Evolutionary conservation across 2,888 invertebrate species (phyloP).

Genomic region (Ormia ochracea): DNA sequence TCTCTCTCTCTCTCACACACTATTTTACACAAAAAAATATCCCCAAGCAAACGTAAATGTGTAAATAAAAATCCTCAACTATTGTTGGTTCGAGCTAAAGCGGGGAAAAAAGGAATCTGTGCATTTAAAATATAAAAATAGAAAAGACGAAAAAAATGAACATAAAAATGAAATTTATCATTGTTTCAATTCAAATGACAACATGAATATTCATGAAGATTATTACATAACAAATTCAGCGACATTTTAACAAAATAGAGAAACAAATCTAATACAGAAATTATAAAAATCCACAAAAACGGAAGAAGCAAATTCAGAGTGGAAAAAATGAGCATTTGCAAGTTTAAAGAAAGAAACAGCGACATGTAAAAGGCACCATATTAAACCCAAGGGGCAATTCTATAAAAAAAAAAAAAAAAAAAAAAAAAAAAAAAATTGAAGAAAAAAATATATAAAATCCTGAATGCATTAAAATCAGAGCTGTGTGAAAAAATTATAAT

Average conservation of each 20-base stretch:
- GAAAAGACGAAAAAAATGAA: slow-evolving; percentile 9
- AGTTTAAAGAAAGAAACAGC: not conserved
- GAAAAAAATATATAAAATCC: not conserved
- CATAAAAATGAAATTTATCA: slow-evolving; percentile 58
- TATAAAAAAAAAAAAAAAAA: slow-evolving; percentile 9
- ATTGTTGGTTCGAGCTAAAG: slow-evolving; percentile 4
- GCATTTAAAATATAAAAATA: slow-evolving; percentile 29
- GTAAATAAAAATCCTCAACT: not conserved
- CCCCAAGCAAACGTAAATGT: not conserved
- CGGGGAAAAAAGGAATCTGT: slow-evolving; percentile 34
- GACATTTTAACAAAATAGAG: slow-evolving; percentile 43
- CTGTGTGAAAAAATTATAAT: no score
- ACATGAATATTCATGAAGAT: slow-evolving; percentile 61
- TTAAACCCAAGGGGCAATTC: slow-evolving; percentile 52
- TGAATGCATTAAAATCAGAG: no score
- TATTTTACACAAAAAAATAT: slow-evolving; percentile 1
- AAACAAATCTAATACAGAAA: slow-evolving; percentile 35
- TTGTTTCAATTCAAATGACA: slow-evolving; percentile 62
- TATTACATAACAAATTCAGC: slow-evolving; percentile 62
- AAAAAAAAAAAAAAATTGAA: not conserved
- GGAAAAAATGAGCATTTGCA: slow-evolving; percentile 39
- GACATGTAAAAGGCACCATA: not conserved
- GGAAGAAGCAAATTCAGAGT: slow-evolving; percentile 1
- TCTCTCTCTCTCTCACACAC: no score
- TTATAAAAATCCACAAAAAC: slow-evolving; percentile 45